phyloP scores from a whole-genome alignment of 2,888 invertebrate species.

The Tolmerus cingulatus region DNA sequence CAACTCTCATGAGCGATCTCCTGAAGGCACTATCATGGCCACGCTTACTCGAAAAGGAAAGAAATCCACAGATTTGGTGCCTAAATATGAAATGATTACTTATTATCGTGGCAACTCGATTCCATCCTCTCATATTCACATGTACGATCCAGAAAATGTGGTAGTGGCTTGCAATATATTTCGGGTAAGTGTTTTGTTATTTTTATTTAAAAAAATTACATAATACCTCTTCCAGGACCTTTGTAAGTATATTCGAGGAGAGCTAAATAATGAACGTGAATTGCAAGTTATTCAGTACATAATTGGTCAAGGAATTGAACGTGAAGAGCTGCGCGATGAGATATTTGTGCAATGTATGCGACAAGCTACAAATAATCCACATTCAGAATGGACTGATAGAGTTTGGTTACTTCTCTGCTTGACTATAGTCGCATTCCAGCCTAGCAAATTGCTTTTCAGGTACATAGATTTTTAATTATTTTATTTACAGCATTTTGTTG shows the following conservation, averaged over 20 bases:
- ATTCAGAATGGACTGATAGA: slow-evolving; percentile 80
- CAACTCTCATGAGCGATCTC: slow-evolving; percentile 85
- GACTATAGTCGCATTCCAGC: slow-evolving; percentile 91
- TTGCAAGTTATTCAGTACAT: slow-evolving; percentile 83
- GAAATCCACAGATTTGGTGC: slow-evolving; percentile 80
- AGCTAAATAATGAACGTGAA: slow-evolving; percentile 84
- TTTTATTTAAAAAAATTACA: neutral
- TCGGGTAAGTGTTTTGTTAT: slow-evolving; percentile 71
- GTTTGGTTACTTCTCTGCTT: slow-evolving; percentile 90
- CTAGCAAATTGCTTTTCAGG: slow-evolving; percentile 65
- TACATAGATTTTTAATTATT: slow-evolving; percentile 43
- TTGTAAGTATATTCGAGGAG: slow-evolving; percentile 88
- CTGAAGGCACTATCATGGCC: slow-evolving; percentile 88
- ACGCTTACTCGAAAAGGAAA: slow-evolving; percentile 80
- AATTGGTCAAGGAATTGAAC: slow-evolving; percentile 85
- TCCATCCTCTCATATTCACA: slow-evolving; percentile 91
- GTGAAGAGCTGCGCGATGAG: slow-evolving; percentile 92
- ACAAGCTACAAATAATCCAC: slow-evolving; percentile 89
- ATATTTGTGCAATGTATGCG: slow-evolving; percentile 88
- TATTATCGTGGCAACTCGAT: slow-evolving; percentile 89
- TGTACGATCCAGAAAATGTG: slow-evolving; percentile 94
- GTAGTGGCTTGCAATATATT: slow-evolving; percentile 89
- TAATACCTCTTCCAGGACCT: slow-evolving; percentile 71
- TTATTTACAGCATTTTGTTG: neutral
- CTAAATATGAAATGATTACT: slow-evolving; percentile 92